Conservation (phyloP, 64 coral and sea anemone genomes). For the Dendronephthya gigantea region DNA sequence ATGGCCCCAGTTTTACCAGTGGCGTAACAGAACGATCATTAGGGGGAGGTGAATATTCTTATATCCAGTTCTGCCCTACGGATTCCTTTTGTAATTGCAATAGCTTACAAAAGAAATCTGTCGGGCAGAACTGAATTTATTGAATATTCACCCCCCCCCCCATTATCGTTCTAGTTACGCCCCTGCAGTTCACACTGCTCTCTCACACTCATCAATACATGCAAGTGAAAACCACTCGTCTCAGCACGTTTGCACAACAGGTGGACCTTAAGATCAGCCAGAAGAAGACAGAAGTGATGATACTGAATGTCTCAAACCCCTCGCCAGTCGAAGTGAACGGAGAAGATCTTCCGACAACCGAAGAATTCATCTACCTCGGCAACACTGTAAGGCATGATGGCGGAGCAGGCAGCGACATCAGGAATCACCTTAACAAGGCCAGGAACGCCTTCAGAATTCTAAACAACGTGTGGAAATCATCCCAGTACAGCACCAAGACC, state of each 20-base stretch:
- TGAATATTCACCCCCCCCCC: no score
- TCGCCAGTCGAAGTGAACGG: conserved; percentile 14
- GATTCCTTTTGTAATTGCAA: no score
- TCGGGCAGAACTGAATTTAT: no score
- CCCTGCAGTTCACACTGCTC: no score
- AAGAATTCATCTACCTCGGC: conserved; percentile 26
- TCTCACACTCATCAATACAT: not conserved
- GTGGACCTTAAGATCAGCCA: conserved; percentile 30
- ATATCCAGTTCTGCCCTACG: no score
- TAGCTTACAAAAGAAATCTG: no score
- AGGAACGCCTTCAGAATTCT: conserved; percentile 16
- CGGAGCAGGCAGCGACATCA: conserved; percentile 22
- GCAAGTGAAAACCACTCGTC: not conserved
- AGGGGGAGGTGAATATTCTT: no score
- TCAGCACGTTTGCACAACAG: conserved; percentile 19
- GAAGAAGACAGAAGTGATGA: conserved; percentile 34
- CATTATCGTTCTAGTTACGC: no score
- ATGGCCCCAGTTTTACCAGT: no score
- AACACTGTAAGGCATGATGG: conserved; percentile 11
- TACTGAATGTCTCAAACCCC: conserved; percentile 25
- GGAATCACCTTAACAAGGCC: conserved; percentile 14
- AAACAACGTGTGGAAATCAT: not conserved
- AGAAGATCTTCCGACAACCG: conserved; percentile 19
- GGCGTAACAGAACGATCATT: no score
- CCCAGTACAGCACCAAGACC: no score